phyloP scores from a whole-genome alignment of 2,888 invertebrate species.

The Plebejus melissa region DNA sequence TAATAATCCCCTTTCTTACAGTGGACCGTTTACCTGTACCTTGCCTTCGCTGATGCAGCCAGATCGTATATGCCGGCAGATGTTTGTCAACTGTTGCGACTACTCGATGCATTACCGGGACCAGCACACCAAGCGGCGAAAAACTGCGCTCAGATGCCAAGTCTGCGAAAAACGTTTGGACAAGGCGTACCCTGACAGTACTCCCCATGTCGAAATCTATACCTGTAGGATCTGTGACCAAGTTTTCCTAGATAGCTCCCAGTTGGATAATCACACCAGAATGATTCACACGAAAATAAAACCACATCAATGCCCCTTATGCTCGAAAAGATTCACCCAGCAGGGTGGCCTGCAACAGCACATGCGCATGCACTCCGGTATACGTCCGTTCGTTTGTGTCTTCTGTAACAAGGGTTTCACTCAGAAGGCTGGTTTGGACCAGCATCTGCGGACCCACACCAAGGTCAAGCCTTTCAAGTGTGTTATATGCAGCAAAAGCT shows the following conservation, averaged over 20 bases:
- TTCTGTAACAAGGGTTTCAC: slow-evolving; percentile 70
- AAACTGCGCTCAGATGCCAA: slow-evolving; percentile 69
- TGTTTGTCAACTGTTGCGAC: slow-evolving; percentile 71
- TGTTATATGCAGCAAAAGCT: slow-evolving; percentile 66
- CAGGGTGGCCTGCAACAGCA: slow-evolving; percentile 71
- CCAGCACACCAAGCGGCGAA: slow-evolving; percentile 69
- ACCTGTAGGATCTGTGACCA: slow-evolving; percentile 60
- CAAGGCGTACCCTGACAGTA: slow-evolving; percentile 46
- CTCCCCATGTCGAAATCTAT: slow-evolving; percentile 47
- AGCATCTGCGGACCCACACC: slow-evolving; percentile 70
- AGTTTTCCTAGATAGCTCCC: slow-evolving; percentile 52
- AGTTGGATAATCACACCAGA: slow-evolving; percentile 64
- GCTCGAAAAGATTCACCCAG: slow-evolving; percentile 68
- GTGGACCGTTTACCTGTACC: slow-evolving; percentile 71
- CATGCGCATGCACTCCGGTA: slow-evolving; percentile 70
- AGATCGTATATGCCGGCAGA: slow-evolving; percentile 63
- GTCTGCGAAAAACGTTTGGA: slow-evolving; percentile 71
- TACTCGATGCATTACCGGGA: slow-evolving; percentile 70
- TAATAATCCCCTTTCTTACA: slow-evolving; percentile 38
- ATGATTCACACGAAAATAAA: slow-evolving; percentile 63
- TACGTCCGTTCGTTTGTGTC: slow-evolving; percentile 64
- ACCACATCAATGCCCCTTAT: slow-evolving; percentile 65
- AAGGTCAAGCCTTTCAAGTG: slow-evolving; percentile 72
- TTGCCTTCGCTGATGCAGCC: slow-evolving; percentile 59
- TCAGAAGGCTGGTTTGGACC: slow-evolving; percentile 70